Base-by-base conservation (phyloP, 2,113 vertebrate species). In the Grallaria varia region DNA sequence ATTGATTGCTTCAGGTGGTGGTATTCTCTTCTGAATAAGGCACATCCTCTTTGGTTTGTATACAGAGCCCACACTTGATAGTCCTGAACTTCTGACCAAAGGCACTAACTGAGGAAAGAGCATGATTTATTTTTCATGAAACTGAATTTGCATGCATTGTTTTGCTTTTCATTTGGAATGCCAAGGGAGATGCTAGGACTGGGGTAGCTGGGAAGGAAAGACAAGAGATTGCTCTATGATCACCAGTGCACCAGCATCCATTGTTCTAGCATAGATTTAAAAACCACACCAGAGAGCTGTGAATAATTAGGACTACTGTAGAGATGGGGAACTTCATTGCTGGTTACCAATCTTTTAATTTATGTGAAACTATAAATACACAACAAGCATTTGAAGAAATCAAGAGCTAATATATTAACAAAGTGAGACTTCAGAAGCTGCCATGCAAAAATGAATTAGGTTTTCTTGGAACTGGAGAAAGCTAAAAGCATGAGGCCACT, bases 21-120 rank as follows among this genome's bases (percentile, higher is more conserved):
- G 5, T 56, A 37, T 55, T 75, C 24, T 90, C 37, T 62, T 89
- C 80, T 52, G 33, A 74, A 52, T 31, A 55, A 60, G 17, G 47
- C 5, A 25, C 4, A 5, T 69, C 31, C 31, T 78, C 2, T 59
- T 71, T 45, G 30, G 9, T 69, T 50, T 0, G 0, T 50, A 8
- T 11, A 12, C 20, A 10, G 31, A 83, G 3, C 49, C 27, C 19
- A 30, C 21, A 33, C 27, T 27, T 21, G 19, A 64, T 50, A 72
- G 58, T 53, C 15, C 59, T 33, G 31, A 82, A 28, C 12, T 87
- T 75, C 58, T 85, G 45, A 45, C 17, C 27, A 45, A 76, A 79
- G 33, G 11, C 37, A 60, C 5, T 58, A 44, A 24, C 21, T n/a
- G 55, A 68, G 17, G 25, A 77, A 69, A 79, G 14, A 84, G 9